phyloP scores from a whole-genome alignment of 2,797 vertebrate genomes.

The Xenopus petersii region DNA sequence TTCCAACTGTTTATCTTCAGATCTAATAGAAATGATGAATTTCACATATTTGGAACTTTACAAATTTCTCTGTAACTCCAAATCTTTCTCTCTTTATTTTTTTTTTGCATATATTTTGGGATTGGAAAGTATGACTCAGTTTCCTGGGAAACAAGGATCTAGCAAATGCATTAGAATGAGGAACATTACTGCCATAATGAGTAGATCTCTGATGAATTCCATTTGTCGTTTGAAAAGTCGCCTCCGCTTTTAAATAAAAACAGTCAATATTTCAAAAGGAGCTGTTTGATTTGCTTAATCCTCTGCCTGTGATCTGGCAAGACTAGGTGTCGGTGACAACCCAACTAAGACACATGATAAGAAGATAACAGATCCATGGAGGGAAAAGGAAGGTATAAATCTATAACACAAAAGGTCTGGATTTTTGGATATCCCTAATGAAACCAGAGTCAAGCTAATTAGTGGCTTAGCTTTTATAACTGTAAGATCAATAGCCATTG shows the following conservation, averaged over 20 bases:
- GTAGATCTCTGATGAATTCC: constrained; percentile 17
- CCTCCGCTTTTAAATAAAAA: background rate
- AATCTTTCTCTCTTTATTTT: background rate
- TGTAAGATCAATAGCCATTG: background rate
- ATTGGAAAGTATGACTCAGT: constrained; percentile 27
- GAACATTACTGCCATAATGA: constrained; percentile 21
- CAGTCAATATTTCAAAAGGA: constrained; percentile 17
- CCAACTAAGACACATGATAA: constrained; percentile 14
- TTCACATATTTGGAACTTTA: constrained; percentile 27
- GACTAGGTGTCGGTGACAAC: background rate
- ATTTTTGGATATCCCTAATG: background rate
- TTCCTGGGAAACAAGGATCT: constrained; percentile 41
- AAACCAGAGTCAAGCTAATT: background rate
- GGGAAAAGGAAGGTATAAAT: background rate
- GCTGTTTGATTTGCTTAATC: constrained; percentile 14
- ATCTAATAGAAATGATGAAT: constrained; percentile 34
- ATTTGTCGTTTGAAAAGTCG: background rate
- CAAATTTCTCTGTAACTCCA: constrained; percentile 7
- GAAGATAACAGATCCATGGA: constrained; percentile 4
- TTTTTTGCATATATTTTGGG: constrained; percentile 33
- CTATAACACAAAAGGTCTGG: background rate
- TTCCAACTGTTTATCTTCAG: background rate
- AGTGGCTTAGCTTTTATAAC: background rate
- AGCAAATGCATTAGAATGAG: constrained; percentile 31
- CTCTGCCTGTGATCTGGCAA: background rate